phyloP scores from a whole-genome alignment of 2,113 vertebrate species.

The Neodontobutis hainanensis region DNA sequence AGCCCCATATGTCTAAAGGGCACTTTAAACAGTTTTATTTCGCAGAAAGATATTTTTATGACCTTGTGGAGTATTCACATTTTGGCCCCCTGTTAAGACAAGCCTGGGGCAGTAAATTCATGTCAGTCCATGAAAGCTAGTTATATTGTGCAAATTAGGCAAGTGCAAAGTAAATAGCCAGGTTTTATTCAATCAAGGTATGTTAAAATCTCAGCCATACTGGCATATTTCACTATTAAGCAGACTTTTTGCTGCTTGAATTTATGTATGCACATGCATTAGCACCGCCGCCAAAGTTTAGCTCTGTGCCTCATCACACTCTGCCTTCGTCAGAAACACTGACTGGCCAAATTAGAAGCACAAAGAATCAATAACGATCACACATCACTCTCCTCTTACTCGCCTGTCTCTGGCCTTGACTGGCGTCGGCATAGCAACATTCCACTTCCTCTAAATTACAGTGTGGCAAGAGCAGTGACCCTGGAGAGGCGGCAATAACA shows the following conservation, averaged over 20 bases:
- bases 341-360: conserved; percentile 18
- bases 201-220: neutral
- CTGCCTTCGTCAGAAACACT: conserved; percentile 25
- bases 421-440: conserved; percentile 61
- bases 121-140: conserved; percentile 1
- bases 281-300: neutral
- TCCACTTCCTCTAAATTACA: conserved; percentile 62
- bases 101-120: conserved; percentile 7
- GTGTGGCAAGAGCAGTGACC: conserved; percentile 59
- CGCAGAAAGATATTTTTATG: conserved; percentile 3
- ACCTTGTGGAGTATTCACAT: conserved; percentile 1
- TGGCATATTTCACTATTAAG: conserved; percentile 4
- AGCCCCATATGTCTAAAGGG: neutral
- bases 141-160: conserved; percentile 5
- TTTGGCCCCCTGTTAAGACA: neutral
- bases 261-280: conserved; percentile 4
- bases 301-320: conserved; percentile 18
- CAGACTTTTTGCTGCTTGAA: neutral
- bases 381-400: conserved; percentile 40
- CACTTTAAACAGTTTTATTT: neutral
- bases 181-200: conserved; percentile 3
- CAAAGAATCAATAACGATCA: conserved; percentile 45
- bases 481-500: conserved; percentile 65
- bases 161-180: neutral
- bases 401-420: conserved; percentile 54